A percentile compares a stretch with the other conserved stretches of the same genome.
Evolutionary conservation across 2,113 vertebrate genomes (phyloP).

Genomic region (Microtus pennsylvanicus): DNA sequence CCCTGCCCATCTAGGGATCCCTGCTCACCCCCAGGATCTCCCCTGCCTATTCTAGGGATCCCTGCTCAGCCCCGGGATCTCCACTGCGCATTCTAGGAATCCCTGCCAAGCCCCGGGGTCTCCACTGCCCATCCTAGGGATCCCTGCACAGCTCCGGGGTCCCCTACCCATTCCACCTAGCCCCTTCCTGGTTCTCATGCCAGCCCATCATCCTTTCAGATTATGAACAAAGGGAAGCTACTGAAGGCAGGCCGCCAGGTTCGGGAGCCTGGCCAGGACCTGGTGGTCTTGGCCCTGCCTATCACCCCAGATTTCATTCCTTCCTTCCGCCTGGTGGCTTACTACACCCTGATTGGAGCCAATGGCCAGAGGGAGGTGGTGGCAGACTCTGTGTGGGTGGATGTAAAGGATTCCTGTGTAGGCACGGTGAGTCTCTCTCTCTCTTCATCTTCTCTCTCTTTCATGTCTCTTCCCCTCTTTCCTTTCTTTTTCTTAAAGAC

Average conservation of each 20-base stretch:
- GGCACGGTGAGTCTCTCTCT: slow-evolving; percentile 87
- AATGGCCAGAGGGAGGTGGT: slow-evolving; percentile 85
- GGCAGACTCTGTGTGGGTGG: slow-evolving; percentile 92
- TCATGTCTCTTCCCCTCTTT: fast-evolving
- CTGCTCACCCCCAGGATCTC: not conserved
- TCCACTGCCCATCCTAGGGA: fast-evolving
- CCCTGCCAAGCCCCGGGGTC: not conserved
- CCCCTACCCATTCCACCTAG: fast-evolving
- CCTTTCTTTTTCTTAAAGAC: not conserved
- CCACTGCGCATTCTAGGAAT: too few relatives aligned
- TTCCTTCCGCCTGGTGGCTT: slow-evolving; percentile 93
- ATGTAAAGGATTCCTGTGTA: slow-evolving; percentile 90
- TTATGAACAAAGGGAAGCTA: slow-evolving; percentile 92
- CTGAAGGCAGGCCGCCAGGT: slow-evolving; percentile 67
- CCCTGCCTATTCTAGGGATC: too few relatives aligned
- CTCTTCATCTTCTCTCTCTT: too few relatives aligned
- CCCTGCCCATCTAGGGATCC: fast-evolving
- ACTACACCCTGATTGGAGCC: slow-evolving; percentile 83
- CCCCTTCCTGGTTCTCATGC: not conserved
- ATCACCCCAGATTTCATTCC: slow-evolving; percentile 90
- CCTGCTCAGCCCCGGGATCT: not conserved
- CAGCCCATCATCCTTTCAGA: slow-evolving; percentile 77
- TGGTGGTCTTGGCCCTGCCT: slow-evolving; percentile 81
- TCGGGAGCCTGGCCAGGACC: slow-evolving; percentile 76
- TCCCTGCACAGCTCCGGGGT: not conserved